A percentile compares a stretch with the other conserved stretches of the same genome.
Evolutionary conservation across 2,113 vertebrate species (phyloP).

Genomic region (Gila orcuttii): DNA sequence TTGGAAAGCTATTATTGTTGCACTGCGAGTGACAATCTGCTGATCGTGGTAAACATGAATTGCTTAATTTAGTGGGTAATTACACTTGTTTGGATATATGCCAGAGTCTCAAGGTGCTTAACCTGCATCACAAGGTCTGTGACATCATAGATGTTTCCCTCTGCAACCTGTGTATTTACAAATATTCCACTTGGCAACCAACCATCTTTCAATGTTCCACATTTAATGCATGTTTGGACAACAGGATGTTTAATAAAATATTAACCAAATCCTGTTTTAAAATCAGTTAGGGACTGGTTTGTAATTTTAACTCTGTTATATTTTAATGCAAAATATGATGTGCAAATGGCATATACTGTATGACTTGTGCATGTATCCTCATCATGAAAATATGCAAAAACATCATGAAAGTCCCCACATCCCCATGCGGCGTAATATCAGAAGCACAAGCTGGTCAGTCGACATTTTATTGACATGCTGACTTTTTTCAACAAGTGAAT

Average conservation of each 20-base stretch:
- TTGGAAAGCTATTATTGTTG: neutral
- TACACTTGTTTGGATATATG: neutral
- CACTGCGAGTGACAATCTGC: neutral
- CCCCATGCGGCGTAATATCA: slow-evolving; percentile 10
- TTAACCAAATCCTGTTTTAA: neutral
- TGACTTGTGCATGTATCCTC: neutral
- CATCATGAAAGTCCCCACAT: slow-evolving; percentile 29
- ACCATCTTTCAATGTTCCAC: neutral
- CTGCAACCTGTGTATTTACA: neutral
- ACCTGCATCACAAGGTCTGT: neutral
- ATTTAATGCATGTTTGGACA: neutral
- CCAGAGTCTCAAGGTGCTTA: neutral
- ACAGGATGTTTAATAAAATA: neutral
- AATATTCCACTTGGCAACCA: neutral
- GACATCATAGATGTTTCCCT: neutral
- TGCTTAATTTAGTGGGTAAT: neutral
- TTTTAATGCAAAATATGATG: neutral
- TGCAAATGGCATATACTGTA: neutral
- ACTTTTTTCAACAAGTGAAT: neutral
- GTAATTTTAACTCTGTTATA: neutral
- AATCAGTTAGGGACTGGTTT: neutral
- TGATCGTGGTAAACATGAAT: neutral
- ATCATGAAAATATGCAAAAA: slow-evolving; percentile 11
- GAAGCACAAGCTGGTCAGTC: slow-evolving; percentile 31
- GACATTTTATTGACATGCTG: neutral